Evolutionary conservation across 2,888 invertebrate species (phyloP).

Genomic region (Ophion obscuratus): DNA sequence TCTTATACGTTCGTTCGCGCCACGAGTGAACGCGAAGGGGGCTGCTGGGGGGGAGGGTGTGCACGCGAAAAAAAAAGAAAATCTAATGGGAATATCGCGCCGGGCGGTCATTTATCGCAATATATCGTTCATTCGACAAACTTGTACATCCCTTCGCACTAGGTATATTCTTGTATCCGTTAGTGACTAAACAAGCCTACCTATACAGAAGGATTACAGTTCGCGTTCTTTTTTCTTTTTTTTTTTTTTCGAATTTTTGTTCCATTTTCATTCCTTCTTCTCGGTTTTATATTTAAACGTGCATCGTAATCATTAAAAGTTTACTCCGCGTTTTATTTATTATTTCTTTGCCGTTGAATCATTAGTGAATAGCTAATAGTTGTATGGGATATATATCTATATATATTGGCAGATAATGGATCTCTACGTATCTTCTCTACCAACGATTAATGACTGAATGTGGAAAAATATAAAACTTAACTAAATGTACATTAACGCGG

Average conservation of each 20-base stretch:
- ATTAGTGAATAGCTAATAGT: constrained; percentile 77
- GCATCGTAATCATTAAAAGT: constrained; percentile 62
- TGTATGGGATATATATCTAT: constrained; percentile 62
- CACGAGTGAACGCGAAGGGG: background rate
- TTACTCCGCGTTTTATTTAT: constrained; percentile 65
- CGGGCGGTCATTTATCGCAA: too few relatives aligned
- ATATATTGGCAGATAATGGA: constrained; percentile 68
- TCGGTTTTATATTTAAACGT: constrained; percentile 40
- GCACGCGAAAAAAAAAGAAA: too few relatives aligned
- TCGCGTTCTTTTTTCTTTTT: constrained; percentile 44
- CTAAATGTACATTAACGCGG: constrained; percentile 81
- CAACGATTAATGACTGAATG: constrained; percentile 83
- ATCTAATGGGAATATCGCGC: too few relatives aligned
- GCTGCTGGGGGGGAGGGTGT: background rate
- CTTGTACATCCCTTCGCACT: constrained; percentile 68
- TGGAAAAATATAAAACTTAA: constrained; percentile 84
- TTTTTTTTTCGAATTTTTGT: constrained; percentile 28
- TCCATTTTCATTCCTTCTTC: constrained; percentile 40
- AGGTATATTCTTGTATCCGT: constrained; percentile 73
- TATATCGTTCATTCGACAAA: constrained; percentile 24
- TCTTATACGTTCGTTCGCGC: constrained; percentile 16
- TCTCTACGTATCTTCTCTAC: constrained; percentile 73
- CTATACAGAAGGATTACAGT: constrained; percentile 74
- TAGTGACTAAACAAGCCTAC: constrained; percentile 78
- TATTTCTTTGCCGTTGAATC: constrained; percentile 61